Evolutionary conservation across 1,140 invertebrate species (phyloP), one percentile per base, ranked within the genome.

Genomic region (Pollicipes pollicipes): DNA sequence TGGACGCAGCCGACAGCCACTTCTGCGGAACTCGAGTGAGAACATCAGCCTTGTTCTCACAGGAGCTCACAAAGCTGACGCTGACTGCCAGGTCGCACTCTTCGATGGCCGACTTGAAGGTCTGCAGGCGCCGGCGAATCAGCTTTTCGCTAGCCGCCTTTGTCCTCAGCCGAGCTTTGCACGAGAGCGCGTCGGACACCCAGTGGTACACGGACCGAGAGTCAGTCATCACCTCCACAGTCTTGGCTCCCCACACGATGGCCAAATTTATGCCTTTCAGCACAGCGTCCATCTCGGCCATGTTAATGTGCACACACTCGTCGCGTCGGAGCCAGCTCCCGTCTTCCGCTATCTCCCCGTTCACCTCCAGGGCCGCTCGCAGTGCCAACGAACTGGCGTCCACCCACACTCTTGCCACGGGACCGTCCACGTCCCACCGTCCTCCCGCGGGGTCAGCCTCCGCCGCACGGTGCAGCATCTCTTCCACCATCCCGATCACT

Each of bases 211-310:
- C n/a, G n/a, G n/a, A 35, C 4, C 45, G 45, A 3, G 71, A 72
- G 68, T 70, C 68, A 3, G 71, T 72, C 4, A 63, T 3, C 68
- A 72, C 3, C 68, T 68, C 28, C n/a, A 72, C 31, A 24, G 10
- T 66, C 27, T 28, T 69, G 69, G 68, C 27, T 45, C 31, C 30
- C 71, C 71, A 70, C 30, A 58, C 68, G 31, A 72, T n/a, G n/a
- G 71, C 68, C 29, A 72, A 28, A n/a, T 28, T 72, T 35, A 72
- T 30, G 10, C 71, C 68, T 66, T 30, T 64, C 1, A 72, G 37
- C 28, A 68, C 71, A n/a, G 71, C 71, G 28, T 72, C 71, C 32
- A 72, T n/a, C 68, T 72, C 68, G 0, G 71, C 71, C 71, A 72
- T 64, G 71, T 72, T 64, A 21, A 72, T 72, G 58, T 72, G 71